Base-by-base conservation (phyloP, 2,888 invertebrate species). In the Nipponacmea schrenckii region DNA sequence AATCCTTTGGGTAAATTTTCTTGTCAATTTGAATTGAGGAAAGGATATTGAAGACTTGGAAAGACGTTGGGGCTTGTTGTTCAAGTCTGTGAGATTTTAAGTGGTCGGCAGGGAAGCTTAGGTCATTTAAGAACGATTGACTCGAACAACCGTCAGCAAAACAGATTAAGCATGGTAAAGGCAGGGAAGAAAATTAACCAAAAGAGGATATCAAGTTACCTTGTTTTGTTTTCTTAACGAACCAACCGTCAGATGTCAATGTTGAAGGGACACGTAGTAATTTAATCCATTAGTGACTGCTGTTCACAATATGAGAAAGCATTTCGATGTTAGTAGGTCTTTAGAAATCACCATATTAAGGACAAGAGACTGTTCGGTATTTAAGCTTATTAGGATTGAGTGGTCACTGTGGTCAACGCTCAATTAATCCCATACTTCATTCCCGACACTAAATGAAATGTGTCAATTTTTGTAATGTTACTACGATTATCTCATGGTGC, bases 191-290 rank as follows among this genome's bases (percentile, higher is more conserved):
- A 56, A 56, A 56, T 24, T 56, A 56, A 56, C 56, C 56, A 56
- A 56, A 56, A 56, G 56, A 56, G 56, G 24, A 56, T 20, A 56
- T 56, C 56, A 3, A 24, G 56, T 56, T 56, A 56, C 56, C 56
- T 56, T 56, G 56, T 56, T 56, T 56, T 56, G 56, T 56, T 56
- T 56, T 56, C 56, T 56, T 56, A 56, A 56, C 56, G 56, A 56
- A 56, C 24, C 56, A 56, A 56, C 12, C 56, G 56, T 56, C 56
- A 56, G 56, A 56, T 56, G 56, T 56, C 56, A 56, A 56, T 24
- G 56, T 24, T 56, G 14, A 56, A 24, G 56, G 56, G 56, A 56
- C 56, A 56, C 20, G 56, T 56, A 56, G 56, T 56, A 56, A 56
- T 56, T 56, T 56, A 17, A 56, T 56, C 56, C 56, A 24, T 56